phyloP scores from a whole-genome alignment of 2,113 vertebrate species.

The Pluvialis apricaria region DNA sequence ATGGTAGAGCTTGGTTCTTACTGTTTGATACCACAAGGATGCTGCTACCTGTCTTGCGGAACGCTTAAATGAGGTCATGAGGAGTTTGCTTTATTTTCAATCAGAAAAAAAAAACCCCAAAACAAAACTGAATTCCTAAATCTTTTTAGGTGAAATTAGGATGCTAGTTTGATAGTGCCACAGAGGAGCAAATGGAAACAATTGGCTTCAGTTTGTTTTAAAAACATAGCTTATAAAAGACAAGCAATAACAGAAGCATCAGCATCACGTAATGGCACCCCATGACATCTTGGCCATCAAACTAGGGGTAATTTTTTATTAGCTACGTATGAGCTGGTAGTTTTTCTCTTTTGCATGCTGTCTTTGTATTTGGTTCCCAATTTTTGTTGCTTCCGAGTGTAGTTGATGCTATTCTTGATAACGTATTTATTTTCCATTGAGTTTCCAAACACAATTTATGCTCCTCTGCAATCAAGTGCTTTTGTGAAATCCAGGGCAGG shows the following conservation, averaged over 20 bases:
- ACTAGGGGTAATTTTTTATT: neutral
- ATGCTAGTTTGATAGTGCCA: neutral
- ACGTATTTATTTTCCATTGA: neutral
- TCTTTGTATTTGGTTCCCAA: neutral
- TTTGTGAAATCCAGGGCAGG: neutral
- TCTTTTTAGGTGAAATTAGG: neutral
- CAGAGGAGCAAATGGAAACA: neutral
- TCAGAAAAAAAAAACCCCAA: neutral
- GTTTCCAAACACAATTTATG: slow-evolving; percentile 18
- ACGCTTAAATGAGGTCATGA: neutral
- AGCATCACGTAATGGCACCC: neutral
- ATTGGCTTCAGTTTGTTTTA: neutral
- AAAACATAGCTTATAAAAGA: neutral
- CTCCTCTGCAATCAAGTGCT: slow-evolving; percentile 18
- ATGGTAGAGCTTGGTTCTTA: neutral
- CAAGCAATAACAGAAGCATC: neutral
- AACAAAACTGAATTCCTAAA: neutral
- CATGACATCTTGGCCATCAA: neutral
- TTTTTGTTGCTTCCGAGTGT: neutral
- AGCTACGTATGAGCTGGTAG: neutral
- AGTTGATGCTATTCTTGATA: neutral
- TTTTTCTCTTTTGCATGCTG: neutral
- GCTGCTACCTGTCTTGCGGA: neutral
- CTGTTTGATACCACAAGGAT: neutral
- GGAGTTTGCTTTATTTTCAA: neutral